These are phyloP conservation scores for Lepidostoma basale DNA, from an alignment of 1,140 invertebrate genomes.

Conservation along the genomic window DNA sequence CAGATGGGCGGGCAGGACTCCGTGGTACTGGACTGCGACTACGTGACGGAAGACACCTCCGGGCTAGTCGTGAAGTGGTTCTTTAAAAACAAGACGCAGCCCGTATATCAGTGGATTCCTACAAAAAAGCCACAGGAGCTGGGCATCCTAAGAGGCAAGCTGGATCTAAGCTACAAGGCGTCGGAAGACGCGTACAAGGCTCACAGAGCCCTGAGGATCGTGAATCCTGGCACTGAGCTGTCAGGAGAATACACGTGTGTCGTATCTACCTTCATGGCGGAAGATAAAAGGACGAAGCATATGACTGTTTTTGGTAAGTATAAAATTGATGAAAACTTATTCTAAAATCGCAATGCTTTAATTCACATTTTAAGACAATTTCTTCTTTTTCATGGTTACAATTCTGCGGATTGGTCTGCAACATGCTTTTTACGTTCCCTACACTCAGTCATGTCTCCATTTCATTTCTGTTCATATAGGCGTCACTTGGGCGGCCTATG, in stretches of 20 bases:
- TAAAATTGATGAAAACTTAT: too few relatives aligned
- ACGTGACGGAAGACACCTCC: constrained; percentile 64
- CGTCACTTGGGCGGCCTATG: too few relatives aligned
- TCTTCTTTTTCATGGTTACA: too few relatives aligned
- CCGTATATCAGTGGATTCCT: constrained; percentile 81
- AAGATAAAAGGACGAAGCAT: constrained; percentile 67
- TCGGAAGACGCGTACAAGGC: constrained; percentile 64
- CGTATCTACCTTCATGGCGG: constrained; percentile 71
- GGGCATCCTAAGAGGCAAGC: constrained; percentile 67
- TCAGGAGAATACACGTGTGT: constrained; percentile 75
- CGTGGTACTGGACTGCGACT: constrained; percentile 79
- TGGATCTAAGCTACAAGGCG: constrained; percentile 68
- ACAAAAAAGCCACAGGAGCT: constrained; percentile 65
- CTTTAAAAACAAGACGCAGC: constrained; percentile 68
- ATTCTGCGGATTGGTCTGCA: too few relatives aligned
- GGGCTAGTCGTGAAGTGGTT: constrained; percentile 81
- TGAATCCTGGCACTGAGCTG: constrained; percentile 70
- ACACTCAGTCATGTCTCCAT: too few relatives aligned
- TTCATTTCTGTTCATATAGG: too few relatives aligned
- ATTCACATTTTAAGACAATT: too few relatives aligned
- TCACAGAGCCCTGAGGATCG: constrained; percentile 70
- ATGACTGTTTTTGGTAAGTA: constrained; percentile 77
- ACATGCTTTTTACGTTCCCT: too few relatives aligned
- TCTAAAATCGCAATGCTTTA: too few relatives aligned
- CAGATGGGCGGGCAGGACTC: constrained; percentile 69